Evolutionary conservation across 2,888 invertebrate genomes (phyloP).

Genomic region (Agrotis puta): DNA sequence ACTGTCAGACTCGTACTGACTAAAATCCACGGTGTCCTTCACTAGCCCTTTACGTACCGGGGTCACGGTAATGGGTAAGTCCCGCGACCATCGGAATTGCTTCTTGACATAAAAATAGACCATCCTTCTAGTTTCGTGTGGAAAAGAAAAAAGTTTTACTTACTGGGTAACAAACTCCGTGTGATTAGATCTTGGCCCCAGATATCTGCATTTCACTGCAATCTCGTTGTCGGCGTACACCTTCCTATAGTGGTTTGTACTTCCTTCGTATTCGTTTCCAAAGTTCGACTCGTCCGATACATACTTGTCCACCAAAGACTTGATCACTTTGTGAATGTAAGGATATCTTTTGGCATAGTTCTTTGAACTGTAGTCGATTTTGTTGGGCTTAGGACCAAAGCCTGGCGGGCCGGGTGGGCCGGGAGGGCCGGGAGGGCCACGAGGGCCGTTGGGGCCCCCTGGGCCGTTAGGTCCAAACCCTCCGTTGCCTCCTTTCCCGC

Average conservation of each 20-base stretch:
- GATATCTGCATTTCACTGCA: slow-evolving; percentile 81
- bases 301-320: slow-evolving; percentile 79
- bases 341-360: slow-evolving; percentile 84
- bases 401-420: slow-evolving; percentile 68
- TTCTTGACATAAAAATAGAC: no score
- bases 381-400: slow-evolving; percentile 67
- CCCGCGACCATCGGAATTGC: no score
- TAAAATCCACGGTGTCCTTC: no score
- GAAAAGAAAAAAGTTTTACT: slow-evolving; percentile 62
- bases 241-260: slow-evolving; percentile 76
- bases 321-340: slow-evolving; percentile 82
- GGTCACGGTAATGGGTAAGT: no score
- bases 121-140: no score
- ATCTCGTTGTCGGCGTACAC: slow-evolving; percentile 78
- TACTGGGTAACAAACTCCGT: slow-evolving; percentile 83
- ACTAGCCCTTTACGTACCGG: no score
- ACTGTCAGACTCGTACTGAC: no score
- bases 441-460: slow-evolving; percentile 46
- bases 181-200: slow-evolving; percentile 72
- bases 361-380: slow-evolving; percentile 76
- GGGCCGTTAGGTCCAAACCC: slow-evolving; percentile 61
- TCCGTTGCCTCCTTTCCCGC: slow-evolving; percentile 67
- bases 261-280: slow-evolving; percentile 74
- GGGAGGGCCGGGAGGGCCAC: slow-evolving; percentile 47
- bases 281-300: slow-evolving; percentile 77